Evolutionary conservation across 2,797 vertebrate genomes (phyloP), one percentile per base, ranked within the genome.

Genomic region (Naso thynnoides): DNA sequence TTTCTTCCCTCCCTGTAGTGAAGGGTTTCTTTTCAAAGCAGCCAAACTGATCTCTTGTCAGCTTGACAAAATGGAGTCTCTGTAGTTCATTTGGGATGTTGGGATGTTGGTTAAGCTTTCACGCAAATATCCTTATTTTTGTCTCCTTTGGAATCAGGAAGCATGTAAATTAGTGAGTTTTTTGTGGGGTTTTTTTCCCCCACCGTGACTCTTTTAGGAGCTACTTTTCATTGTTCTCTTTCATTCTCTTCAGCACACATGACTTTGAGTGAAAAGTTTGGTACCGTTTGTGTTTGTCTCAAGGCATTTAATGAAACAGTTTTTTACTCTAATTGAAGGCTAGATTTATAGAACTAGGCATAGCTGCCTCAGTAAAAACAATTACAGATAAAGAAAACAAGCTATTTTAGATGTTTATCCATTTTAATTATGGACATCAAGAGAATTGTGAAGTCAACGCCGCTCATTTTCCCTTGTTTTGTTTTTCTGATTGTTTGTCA

Each of bases 21-120:
- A 89, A 82, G 78, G 66, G 78, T 70, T 86, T 84, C 60, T 79
- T 88, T 88, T 90, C 73, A 89, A 81, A 82, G 57, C 50, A 86
- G 78, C 72, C 83, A 88, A 81, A 79, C 79, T 82, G 82, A 74
- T 88, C 81, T 78, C 70, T 63, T 85, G 88, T 91, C 86, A 91
- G 62, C 36, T 18, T n/a, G 50, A 76, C 70, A 79, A 77, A 84
- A 89, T 70, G 69, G 69, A 86, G 73, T 62, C 87, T 68, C 64
- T 73, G 63, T 75, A 56, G 81, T 84, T 82, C 66, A 83, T 83
- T 72, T 61, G 75, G 81, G 83, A 23, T 89, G 86, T 81, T 64
- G 61, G 63, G 62, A 80, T 73, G 73, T 70, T 68, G 67, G 55
- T 64, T 50, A 56, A 76, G 62, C 61, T 74, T 58, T 75, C 54